These are phyloP conservation scores for Rhincodon typus DNA, from an alignment of 2,797 vertebrate genomes.

Conservation along the genomic window DNA sequence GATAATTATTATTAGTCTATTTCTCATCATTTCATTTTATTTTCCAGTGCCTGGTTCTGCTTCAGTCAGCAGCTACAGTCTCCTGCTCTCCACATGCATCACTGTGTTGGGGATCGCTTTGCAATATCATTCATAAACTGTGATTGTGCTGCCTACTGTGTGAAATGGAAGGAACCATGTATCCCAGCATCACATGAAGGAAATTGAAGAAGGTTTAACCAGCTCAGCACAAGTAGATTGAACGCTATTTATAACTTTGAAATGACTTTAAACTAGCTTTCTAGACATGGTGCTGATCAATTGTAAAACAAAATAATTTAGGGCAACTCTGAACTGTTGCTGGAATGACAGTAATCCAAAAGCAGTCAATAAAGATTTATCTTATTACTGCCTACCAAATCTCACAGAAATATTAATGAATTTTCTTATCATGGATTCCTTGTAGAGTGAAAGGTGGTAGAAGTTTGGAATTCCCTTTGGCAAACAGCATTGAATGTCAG, in stretches of 20 bases:
- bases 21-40: not conserved
- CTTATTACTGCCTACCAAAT: not conserved
- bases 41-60: conserved; percentile 1
- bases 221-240: not conserved
- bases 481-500: too few species aligned
- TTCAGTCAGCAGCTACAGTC: not conserved
- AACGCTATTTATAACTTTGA: too few species aligned
- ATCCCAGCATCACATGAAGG: not conserved
- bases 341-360: not conserved
- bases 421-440: not conserved
- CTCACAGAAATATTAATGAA: not conserved
- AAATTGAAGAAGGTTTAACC: not conserved
- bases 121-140: not conserved
- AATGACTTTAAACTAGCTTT: not conserved
- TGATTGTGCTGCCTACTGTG: too few species aligned
- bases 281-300: not conserved
- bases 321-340: not conserved
- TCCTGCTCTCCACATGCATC: not conserved
- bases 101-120: not conserved
- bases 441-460: not conserved
- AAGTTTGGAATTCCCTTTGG: too few species aligned
- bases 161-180: not conserved
- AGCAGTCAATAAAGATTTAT: not conserved
- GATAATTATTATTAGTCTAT: not conserved
- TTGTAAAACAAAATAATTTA: not conserved